phyloP scores from a whole-genome alignment of 2,797 vertebrate genomes.

The Propithecus perrieri region DNA sequence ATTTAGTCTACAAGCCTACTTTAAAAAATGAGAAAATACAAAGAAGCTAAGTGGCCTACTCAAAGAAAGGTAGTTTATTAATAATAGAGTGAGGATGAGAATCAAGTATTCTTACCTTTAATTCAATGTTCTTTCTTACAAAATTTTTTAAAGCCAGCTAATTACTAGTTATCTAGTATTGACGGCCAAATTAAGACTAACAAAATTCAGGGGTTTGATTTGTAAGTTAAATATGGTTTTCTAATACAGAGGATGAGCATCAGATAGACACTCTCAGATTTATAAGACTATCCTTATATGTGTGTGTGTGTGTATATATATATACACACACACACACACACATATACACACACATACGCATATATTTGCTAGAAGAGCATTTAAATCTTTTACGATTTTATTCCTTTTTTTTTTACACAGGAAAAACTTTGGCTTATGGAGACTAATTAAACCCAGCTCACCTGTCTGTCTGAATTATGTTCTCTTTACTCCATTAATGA shows the following conservation, averaged over 20 bases:
- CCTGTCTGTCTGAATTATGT: background rate
- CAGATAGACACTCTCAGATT: background rate
- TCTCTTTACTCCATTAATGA: background rate
- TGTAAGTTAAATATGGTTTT: slow-evolving; percentile 10
- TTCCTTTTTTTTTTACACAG: background rate
- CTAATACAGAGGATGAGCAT: background rate
- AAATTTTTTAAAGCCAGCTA: background rate
- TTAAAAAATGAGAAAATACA: slow-evolving; percentile 61
- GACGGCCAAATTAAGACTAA: background rate
- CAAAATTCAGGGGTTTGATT: background rate
- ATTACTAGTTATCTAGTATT: background rate
- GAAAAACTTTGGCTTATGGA: background rate
- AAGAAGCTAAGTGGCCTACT: slow-evolving; percentile 42
- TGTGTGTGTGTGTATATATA: too few relatives aligned
- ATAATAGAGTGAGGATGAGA: slow-evolving; percentile 17
- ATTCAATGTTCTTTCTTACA: background rate
- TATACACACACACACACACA: background rate
- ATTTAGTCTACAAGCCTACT: slow-evolving; percentile 26
- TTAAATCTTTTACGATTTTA: background rate
- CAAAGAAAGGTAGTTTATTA: slow-evolving; percentile 51
- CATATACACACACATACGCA: background rate
- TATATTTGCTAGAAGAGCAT: background rate
- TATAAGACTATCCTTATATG: background rate
- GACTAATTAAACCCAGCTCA: background rate
- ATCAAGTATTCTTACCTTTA: slow-evolving; percentile 33